Evolutionary conservation across 2,113 vertebrate genomes (phyloP).

Genomic region (Tragelaphus imberbis): DNA sequence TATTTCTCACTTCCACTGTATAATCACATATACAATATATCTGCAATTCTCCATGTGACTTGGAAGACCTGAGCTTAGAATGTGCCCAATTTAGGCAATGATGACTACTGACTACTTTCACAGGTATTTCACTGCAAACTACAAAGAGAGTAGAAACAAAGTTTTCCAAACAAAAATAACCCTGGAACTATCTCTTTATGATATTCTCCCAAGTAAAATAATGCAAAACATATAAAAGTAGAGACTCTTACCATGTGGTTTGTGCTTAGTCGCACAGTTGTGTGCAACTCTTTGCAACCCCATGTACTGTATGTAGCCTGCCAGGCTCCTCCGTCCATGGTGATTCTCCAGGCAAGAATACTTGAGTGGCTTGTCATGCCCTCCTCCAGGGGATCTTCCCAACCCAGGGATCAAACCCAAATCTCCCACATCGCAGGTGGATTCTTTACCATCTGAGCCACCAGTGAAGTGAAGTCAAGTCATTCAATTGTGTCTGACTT

Average conservation of each 20-base stretch:
- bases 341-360: background rate
- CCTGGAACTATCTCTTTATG: background rate
- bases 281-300: background rate
- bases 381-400: background rate
- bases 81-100: background rate
- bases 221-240: background rate
- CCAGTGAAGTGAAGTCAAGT: background rate
- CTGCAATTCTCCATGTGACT: background rate
- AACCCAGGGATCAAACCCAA: background rate
- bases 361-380: background rate
- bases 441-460: background rate
- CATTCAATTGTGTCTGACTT: rapidly evolving
- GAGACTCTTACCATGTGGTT: background rate
- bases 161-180: background rate
- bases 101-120: background rate
- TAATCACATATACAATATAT: background rate
- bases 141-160: background rate
- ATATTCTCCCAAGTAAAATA: background rate
- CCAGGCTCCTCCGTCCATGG: background rate
- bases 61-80: background rate
- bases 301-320: background rate
- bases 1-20: no score
- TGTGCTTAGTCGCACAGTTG: background rate
- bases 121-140: background rate
- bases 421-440: rapidly evolving